Base-by-base conservation (phyloP, 2,888 invertebrate genomes). In the Nasonia oneida region DNA sequence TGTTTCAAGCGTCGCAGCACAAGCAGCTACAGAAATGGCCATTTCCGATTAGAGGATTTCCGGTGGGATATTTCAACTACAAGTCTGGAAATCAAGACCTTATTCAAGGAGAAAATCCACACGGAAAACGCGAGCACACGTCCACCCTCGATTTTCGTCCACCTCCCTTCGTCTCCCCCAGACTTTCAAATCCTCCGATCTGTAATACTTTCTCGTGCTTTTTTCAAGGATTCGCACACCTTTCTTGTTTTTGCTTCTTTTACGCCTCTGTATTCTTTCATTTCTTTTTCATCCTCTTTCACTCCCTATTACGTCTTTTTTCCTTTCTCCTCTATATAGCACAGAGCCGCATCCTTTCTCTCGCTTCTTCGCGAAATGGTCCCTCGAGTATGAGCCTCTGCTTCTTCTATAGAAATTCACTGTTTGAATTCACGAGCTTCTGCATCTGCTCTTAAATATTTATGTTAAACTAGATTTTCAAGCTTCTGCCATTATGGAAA, bases 1-100 rank as follows among this genome's bases (percentile, higher is more conserved):
- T 80, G 80, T 70, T 42, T 64, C 33, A 29, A 37, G 15, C 37
- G 42, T 64, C 42, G 14, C 29, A 29, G 29, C 67, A 67, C 33
- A 67, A 88, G 86, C 85, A 86, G 50, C 81, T 84, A 80, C 77
- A 88, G 84, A 87, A 88, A 88, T 87, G 85, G 83, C 85, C 70
- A 87, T 88, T 88, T 88, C 86, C 88, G 88, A 88, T 88, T 88
- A 88, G 75, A 85, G 87, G 71, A 89, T 89, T 88, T 88, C 86
- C 88, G 88, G 77, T 37, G 86, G 86, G 86, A 88, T 79, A 78
- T 83, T 81, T 83, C 50, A 57, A 67, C 53, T 73, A 61, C 67
- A 73, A 87, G 64, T 87, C 42, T 64, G 75, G 79, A 79, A 86
- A 85, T 87, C 85, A 87, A 77, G 70, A 71, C 67, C 53, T 80